These are phyloP conservation scores for Cranoglanis bouderius DNA, from an alignment of 2,113 vertebrate species.

Conservation along the genomic window DNA sequence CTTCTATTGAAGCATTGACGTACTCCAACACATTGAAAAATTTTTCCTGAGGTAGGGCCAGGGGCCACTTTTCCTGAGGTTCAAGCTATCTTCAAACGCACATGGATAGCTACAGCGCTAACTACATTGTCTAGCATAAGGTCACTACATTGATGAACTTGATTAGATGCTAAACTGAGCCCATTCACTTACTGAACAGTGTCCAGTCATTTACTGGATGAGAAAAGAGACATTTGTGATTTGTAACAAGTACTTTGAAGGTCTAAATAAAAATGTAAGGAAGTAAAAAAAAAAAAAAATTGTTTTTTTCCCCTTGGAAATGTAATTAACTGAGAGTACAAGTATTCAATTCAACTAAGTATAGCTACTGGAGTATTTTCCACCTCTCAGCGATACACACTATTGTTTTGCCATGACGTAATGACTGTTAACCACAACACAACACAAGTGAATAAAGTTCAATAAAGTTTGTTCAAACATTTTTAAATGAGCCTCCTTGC, in stretches of 20 bases:
- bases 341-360: not conserved
- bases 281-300: not conserved
- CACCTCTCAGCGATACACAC: not conserved
- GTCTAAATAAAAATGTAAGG: not conserved
- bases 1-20: not conserved
- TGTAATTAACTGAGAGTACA: not conserved
- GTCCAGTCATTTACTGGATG: not conserved
- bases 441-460: too few relatives aligned
- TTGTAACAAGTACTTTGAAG: not conserved
- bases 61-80: too few relatives aligned
- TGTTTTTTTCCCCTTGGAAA: not conserved
- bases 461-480: too few relatives aligned
- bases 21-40: too few relatives aligned
- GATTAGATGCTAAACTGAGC: not conserved
- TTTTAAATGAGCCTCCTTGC: not conserved
- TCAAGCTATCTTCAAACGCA: too few relatives aligned
- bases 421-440: not conserved
- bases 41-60: too few relatives aligned
- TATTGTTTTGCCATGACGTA: not conserved
- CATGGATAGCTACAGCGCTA: too few relatives aligned
- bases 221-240: not conserved
- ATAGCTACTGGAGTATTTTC: not conserved
- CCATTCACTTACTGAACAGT: not conserved
- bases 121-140: too few relatives aligned
- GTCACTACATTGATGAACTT: too few relatives aligned